Percentiles rank a stretch among this genome's conserved stretches.
Conservation (phyloP, 1,140 invertebrate species). For the Lethrus apterus region DNA sequence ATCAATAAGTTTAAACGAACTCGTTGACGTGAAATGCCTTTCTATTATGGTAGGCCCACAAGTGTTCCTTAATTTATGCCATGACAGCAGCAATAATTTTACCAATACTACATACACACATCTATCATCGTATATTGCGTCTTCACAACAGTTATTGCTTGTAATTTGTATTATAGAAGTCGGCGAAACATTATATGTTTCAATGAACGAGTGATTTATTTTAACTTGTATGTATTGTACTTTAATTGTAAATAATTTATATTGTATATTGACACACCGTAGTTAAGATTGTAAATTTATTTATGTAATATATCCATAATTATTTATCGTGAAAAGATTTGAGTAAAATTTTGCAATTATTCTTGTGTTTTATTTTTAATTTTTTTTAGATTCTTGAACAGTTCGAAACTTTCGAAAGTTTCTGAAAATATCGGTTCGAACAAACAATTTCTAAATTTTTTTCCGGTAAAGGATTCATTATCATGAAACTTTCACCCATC, state of each 20-base stretch:
- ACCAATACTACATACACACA: background rate
- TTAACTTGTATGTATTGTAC: constrained; percentile 10
- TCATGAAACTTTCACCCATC: too few relatives aligned
- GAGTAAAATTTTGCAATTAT: constrained; percentile 11
- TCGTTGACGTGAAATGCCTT: constrained; percentile 2
- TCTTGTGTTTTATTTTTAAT: too few relatives aligned
- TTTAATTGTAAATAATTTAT: constrained; percentile 10
- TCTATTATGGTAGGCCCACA: background rate
- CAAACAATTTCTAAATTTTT: too few relatives aligned
- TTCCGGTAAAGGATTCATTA: too few relatives aligned
- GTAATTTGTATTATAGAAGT: constrained; percentile 9
- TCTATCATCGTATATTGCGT: background rate
- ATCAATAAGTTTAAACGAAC: background rate
- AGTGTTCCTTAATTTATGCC: background rate
- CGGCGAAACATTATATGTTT: background rate
- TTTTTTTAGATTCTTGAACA: too few relatives aligned
- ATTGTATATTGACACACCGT: constrained; percentile 9
- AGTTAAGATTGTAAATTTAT: constrained; percentile 12
- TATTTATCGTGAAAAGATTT: constrained; percentile 14
- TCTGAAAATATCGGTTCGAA: too few relatives aligned
- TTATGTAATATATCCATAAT: constrained; percentile 13
- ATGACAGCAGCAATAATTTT: background rate
- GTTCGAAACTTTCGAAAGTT: too few relatives aligned
- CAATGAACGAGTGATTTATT: background rate
- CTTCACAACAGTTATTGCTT: background rate